Conservation (phyloP, 2,888 invertebrate species). For the Lamellibrachia satsuma region DNA sequence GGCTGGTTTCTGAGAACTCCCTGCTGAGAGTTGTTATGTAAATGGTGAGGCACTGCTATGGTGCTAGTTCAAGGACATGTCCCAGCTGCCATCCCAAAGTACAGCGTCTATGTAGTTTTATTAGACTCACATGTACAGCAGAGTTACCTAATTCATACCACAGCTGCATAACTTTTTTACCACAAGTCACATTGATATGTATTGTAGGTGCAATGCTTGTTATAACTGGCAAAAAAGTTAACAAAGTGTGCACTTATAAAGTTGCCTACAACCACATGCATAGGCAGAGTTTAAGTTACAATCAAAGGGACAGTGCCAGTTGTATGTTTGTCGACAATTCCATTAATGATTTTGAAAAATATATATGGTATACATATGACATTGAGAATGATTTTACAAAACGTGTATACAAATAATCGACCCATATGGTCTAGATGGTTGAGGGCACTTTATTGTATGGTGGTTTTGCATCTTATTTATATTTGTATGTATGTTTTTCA, state of each 20-base stretch:
- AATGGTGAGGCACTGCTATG: not conserved
- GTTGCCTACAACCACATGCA: not conserved
- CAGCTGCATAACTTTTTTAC: too few relatives aligned
- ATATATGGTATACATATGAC: not conserved
- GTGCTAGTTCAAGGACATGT: not conserved
- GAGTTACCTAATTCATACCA: not conserved
- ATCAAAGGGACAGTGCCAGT: not conserved
- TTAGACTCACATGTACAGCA: not conserved
- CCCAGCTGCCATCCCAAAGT: not conserved
- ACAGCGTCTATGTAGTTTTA: not conserved
- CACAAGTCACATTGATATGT: too few relatives aligned
- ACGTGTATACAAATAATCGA: not conserved
- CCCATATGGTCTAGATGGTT: not conserved
- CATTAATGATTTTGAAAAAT: not conserved
- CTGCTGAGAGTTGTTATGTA: constrained; percentile 17
- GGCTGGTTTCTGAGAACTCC: constrained; percentile 2
- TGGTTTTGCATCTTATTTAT: not conserved
- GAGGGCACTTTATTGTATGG: not conserved
- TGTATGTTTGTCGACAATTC: not conserved
- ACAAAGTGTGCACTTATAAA: not conserved
- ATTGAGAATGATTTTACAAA: not conserved
- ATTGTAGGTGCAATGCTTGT: not conserved
- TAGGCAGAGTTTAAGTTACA: not conserved
- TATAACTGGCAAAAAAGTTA: not conserved
- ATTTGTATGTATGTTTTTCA: not conserved